phyloP scores from a whole-genome alignment of 64 coral and sea anemone species.

The Trachythela sp. region DNA sequence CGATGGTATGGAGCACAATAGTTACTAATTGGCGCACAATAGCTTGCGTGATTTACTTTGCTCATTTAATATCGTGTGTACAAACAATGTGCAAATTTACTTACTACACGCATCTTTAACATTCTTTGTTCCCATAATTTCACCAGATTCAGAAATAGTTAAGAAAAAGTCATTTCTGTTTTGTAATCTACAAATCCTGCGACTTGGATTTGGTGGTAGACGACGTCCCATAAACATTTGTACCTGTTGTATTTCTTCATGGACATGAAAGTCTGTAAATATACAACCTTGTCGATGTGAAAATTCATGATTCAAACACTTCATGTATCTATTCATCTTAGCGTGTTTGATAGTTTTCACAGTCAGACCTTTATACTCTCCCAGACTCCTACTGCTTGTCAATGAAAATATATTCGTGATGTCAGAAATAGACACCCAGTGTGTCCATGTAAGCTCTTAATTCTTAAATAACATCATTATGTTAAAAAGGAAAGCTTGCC shows the following conservation, averaged over 20 bases:
- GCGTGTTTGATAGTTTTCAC: neutral
- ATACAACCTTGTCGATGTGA: slow-evolving; percentile 18
- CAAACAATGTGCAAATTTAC: neutral
- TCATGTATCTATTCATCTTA: slow-evolving; percentile 11
- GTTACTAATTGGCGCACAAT: neutral
- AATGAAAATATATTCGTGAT: neutral
- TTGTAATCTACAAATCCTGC: slow-evolving; percentile 13
- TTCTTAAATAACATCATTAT: neutral
- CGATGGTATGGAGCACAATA: neutral
- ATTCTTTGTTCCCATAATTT: neutral
- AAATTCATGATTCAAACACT: neutral
- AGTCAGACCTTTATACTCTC: neutral
- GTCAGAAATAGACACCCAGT: neutral
- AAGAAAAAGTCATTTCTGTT: slow-evolving; percentile 8
- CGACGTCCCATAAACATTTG: neutral
- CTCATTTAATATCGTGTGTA: neutral
- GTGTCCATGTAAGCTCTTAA: neutral
- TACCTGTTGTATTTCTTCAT: neutral
- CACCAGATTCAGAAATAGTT: neutral
- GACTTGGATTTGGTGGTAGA: neutral
- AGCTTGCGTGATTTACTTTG: neutral
- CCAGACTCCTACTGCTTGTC: neutral
- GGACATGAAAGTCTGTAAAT: slow-evolving; percentile 20
- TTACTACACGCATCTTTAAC: neutral
- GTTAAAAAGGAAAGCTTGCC: neutral